Evolutionary conservation across 2,888 invertebrate genomes (phyloP), one percentile per base, ranked within the genome.

Genomic region (Rhopalosiphum nymphaeae): DNA sequence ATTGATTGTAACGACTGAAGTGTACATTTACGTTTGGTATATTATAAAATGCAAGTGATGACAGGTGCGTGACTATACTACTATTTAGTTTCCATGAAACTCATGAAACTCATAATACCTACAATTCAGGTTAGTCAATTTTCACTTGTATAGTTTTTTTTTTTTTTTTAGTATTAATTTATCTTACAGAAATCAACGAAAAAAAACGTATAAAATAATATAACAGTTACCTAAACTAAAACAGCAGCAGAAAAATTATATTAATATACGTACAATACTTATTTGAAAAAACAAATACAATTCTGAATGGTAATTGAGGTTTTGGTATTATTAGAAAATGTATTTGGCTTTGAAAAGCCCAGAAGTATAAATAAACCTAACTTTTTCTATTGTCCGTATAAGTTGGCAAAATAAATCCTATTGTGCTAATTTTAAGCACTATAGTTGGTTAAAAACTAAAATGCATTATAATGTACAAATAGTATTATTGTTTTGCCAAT

Each of bases 21-120:
- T 42, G 21, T 53, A 5, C n/a, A 29, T 57, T 89, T 53, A 5
- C n/a, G 44, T 57, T 89, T 26, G 29, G 44, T 61, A 26, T 61
- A 86, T 92, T 57, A 26, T 11, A 3, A 86, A 92, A 92, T 26
- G 26, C n/a, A 92, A 92, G 46, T n/a, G 46, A 92, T 86, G 91
- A 61, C 61, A 92, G n/a, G 86, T 86, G 56, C 85, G 85, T 92
- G 57, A 86, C 86, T 46, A 46, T 86, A 46, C 57, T 92, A 61
- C 36, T 16, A 44, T 86, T 46, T 44, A 57, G n/a, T 57, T 91
- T 25, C 25, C n/a, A n/a, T 49, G 11, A 29, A n/a, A 57, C 91
- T 46, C n/a, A n/a, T 49, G 11, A 29, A n/a, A 57, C 91, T 46
- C n/a, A 56, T n/a, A 25, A n/a, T 26, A n/a, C 4, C 16, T 49